Evolutionary conservation across 2,888 invertebrate species (phyloP), one percentile per base, ranked within the genome.

Genomic region (Tetragonula carbonaria): DNA sequence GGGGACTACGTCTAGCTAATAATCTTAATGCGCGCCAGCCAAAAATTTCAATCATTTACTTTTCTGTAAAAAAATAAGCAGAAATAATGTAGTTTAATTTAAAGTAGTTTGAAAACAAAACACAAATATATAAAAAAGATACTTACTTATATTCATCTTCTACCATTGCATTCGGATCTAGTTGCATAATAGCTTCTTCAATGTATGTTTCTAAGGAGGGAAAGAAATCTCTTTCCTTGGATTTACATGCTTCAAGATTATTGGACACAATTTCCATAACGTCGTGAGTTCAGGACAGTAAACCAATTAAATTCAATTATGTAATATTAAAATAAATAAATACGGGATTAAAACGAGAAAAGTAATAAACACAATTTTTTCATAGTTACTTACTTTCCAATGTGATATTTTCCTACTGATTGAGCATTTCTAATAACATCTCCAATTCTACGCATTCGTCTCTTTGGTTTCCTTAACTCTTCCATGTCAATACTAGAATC

Each of bases 21-120:
- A 99, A 95, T 57, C 99, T 96, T 85, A 99, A 95, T 0, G 99
- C 98, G 91, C 99, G 96, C 99, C 99, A 99, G 67, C 98, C 98
- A n/a, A 95, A 98, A 99, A 76, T 97, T 98, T 11, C 97, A 97
- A 93, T 98, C 97, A 88, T 96, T 96, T 2, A 96, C 95, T 92
- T 96, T 95, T 90, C 96, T 96, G 89, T 16, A 70, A 72, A 1
- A 2, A 82, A 18, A 78, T 2, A 74, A 73, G 51, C 21, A 70
- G 55, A 83, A 53, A 63, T 75, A 71, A 73, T 68, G 13, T 57
- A 55, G 50, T 63, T 62, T n/a, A 63, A 57, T 53, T 67, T 33
- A 33, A 33, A 33, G 33, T 33, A 33, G 33, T 67, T 68, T 50
- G 28, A 5, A 62, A 2, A 62, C 4, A 67, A 38, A 23, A 23